A percentile compares a stretch with the other conserved stretches of the same genome.
These are phyloP conservation scores for Melanotaenia boesemani DNA, from an alignment of 2,797 vertebrate species.

Conservation along the genomic window DNA sequence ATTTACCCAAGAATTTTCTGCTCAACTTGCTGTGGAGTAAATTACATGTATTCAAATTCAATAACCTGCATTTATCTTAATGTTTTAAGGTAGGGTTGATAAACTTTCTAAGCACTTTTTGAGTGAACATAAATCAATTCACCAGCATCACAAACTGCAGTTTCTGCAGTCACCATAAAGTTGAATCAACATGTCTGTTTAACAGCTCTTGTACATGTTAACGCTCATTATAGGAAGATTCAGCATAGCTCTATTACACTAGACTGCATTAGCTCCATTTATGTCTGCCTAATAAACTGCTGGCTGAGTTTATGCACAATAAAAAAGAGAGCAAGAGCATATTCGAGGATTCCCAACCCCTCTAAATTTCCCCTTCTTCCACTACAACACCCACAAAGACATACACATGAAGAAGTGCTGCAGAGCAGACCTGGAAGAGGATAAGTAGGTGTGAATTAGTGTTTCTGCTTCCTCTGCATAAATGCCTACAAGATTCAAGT, in stretches of 20 bases:
- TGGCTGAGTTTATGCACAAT: conserved; percentile 9
- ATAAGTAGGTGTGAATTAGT: conserved; percentile 34
- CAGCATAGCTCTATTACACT: neutral
- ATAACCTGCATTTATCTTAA: neutral
- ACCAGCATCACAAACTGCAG: conserved; percentile 2
- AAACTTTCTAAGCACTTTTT: conserved; percentile 9
- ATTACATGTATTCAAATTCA: neutral
- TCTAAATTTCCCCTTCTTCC: conserved; percentile 1
- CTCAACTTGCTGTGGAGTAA: neutral
- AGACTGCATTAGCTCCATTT: conserved; percentile 8
- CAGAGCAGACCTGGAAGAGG: conserved; percentile 18
- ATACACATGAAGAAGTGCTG: conserved; percentile 12
- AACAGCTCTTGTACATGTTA: conserved; percentile 4
- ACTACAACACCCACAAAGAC: conserved; percentile 8
- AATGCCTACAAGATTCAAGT: conserved; percentile 44
- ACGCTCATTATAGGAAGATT: neutral
- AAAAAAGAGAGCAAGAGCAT: conserved; percentile 19
- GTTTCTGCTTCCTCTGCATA: conserved; percentile 55
- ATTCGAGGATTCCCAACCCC: conserved; percentile 29
- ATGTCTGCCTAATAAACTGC: conserved; percentile 17
- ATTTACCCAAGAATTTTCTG: neutral
- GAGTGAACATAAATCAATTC: neutral
- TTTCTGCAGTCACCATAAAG: conserved; percentile 7
- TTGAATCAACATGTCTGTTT: conserved; percentile 5
- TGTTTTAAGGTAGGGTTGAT: neutral